A percentile compares a stretch with the other conserved stretches of the same genome.
These are phyloP conservation scores for Sternotherus odoratus DNA, from an alignment of 2,797 vertebrate species.

Conservation along the genomic window DNA sequence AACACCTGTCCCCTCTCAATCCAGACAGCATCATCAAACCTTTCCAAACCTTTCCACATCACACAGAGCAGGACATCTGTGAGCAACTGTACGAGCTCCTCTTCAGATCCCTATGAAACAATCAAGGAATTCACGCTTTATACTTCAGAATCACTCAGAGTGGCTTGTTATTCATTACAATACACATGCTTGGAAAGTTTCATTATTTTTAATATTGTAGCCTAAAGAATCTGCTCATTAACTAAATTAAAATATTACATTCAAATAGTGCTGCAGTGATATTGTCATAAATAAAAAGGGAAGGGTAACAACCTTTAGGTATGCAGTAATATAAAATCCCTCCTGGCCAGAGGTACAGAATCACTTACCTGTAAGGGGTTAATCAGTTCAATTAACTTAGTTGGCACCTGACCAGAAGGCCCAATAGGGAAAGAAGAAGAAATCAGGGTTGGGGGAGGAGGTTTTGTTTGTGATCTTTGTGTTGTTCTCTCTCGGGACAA, in stretches of 20 bases:
- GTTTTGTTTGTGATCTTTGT: too few species aligned
- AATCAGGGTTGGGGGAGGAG: too few species aligned
- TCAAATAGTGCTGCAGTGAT: background rate
- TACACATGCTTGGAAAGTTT: background rate
- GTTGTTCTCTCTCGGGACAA: too few species aligned
- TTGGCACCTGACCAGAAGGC: too few species aligned
- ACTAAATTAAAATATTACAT: background rate
- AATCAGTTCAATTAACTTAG: too few species aligned
- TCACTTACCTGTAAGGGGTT: too few species aligned
- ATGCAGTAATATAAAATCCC: too few species aligned
- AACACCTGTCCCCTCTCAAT: conserved; percentile 95
- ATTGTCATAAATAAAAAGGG: too few species aligned
- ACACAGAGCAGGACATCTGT: conserved; percentile 89
- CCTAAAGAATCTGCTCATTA: background rate
- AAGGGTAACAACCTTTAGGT: too few species aligned
- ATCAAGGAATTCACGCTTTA: conserved; percentile 8
- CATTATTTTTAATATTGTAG: background rate
- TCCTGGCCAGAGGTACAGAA: too few species aligned
- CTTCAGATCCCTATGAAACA: conserved; percentile 87
- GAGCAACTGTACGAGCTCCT: conserved; percentile 90
- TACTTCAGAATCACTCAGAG: background rate
- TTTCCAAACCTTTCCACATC: conserved; percentile 96
- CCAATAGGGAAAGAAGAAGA: too few species aligned
- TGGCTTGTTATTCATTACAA: background rate
- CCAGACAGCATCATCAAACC: conserved; percentile 92